Evolutionary conservation across 2,888 invertebrate species (phyloP).

Genomic region (Drosophila mettleri): DNA sequence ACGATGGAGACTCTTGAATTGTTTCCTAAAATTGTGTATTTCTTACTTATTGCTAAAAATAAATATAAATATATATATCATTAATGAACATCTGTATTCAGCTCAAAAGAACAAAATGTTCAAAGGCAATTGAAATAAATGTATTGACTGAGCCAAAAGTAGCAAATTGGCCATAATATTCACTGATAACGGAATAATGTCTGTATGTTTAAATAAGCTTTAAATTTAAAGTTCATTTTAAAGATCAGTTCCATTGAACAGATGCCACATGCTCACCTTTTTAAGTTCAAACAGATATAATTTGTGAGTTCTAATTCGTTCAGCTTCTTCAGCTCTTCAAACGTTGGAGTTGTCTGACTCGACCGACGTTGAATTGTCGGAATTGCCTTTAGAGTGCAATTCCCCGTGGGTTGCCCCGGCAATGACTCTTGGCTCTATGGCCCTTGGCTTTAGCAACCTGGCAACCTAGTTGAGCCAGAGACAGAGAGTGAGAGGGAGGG

Average conservation of each 20-base stretch:
- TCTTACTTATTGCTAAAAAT: no score
- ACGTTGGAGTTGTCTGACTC: conserved; percentile 1
- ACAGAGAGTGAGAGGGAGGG: not conserved
- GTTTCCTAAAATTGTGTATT: no score
- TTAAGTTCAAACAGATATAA: not conserved
- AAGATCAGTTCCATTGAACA: not conserved
- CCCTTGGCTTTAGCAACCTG: conserved; percentile 2
- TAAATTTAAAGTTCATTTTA: not conserved
- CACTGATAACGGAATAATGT: not conserved
- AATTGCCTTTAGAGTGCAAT: conserved; percentile 3
- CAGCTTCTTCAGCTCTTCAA: not conserved
- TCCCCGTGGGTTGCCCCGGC: conserved; percentile 5
- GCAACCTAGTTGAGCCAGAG: conserved; percentile 1
- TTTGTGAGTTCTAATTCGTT: not conserved
- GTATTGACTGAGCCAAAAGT: no score
- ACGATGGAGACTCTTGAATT: no score
- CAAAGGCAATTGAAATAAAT: no score
- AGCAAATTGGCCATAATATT: no score
- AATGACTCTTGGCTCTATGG: conserved; percentile 1
- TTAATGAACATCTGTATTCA: not conserved
- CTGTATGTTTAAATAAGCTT: no score
- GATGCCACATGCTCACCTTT: not conserved
- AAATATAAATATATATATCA: no score
- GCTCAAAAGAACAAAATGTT: not conserved
- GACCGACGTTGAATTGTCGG: not conserved